These are phyloP conservation scores for Vanacampus margaritifer DNA, from an alignment of 2,113 vertebrate genomes.

Conservation along the genomic window DNA sequence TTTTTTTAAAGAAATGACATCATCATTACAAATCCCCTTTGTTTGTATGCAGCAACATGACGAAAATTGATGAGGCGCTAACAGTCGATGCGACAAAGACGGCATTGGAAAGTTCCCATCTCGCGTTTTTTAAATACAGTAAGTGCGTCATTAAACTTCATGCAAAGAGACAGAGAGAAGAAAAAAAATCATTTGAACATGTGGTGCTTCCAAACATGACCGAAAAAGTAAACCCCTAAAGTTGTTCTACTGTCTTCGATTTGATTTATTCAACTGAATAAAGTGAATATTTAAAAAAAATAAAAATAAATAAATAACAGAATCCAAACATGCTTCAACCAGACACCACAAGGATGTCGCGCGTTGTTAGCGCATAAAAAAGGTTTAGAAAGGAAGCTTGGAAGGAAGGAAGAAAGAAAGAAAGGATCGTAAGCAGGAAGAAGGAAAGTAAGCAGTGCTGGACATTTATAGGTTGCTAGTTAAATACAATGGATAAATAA, in stretches of 20 bases:
- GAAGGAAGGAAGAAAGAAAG: conserved; percentile 25
- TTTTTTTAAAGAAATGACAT: neutral
- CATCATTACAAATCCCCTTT: neutral
- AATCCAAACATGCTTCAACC: neutral
- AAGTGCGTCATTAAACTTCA: neutral
- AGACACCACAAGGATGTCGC: neutral
- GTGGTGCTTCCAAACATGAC: neutral
- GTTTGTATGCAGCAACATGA: neutral
- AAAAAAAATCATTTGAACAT: neutral
- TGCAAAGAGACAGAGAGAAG: neutral
- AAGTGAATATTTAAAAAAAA: neutral
- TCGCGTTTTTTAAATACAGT: neutral
- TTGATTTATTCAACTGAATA: neutral
- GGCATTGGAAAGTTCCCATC: neutral
- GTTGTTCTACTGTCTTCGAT: neutral
- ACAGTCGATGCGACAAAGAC: neutral
- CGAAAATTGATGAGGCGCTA: neutral
- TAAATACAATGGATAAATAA: no score
- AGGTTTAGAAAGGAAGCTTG: conserved; percentile 28
- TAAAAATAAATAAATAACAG: neutral
- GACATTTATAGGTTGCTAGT: no score
- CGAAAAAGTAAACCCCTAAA: neutral
- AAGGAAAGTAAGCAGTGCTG: no score
- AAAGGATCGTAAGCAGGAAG: no score
- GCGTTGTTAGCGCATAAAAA: no score